Conservation (phyloP, 2,888 invertebrate species). For the Nezara viridula region DNA sequence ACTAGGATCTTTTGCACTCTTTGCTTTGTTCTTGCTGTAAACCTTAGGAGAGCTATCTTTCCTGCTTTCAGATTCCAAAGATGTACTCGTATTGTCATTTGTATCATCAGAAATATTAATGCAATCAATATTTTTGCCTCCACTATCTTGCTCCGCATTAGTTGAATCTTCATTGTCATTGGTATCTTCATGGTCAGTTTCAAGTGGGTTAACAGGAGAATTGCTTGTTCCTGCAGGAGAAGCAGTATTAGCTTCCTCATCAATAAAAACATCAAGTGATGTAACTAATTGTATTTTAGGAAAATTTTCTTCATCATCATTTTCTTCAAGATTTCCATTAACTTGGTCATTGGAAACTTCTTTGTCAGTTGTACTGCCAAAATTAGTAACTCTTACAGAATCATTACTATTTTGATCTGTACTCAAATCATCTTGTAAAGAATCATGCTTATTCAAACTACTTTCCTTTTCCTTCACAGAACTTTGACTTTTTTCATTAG, state of each 20-base stretch:
- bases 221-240: background rate
- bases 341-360: conserved; percentile 3
- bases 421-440: background rate
- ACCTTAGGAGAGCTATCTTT: background rate
- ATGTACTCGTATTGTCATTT: background rate
- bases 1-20: background rate
- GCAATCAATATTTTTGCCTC: background rate
- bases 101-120: background rate
- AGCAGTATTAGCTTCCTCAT: conserved; percentile 11
- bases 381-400: background rate
- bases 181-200: conserved; percentile 42
- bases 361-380: background rate
- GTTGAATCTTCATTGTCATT: background rate
- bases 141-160: background rate
- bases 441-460: background rate
- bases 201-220: conserved; percentile 48
- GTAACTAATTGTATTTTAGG: conserved; percentile 51
- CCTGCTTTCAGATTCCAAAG: background rate
- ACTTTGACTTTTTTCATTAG: background rate
- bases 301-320: background rate
- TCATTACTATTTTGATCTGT: background rate
- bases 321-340: background rate
- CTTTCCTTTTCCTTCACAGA: background rate
- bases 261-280: conserved; percentile 40
- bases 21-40: background rate